A percentile compares a stretch with the other conserved stretches of the same genome.
These are phyloP conservation scores for Mesaphorura yosii DNA, from an alignment of 1,140 invertebrate genomes.

Conservation along the genomic window DNA sequence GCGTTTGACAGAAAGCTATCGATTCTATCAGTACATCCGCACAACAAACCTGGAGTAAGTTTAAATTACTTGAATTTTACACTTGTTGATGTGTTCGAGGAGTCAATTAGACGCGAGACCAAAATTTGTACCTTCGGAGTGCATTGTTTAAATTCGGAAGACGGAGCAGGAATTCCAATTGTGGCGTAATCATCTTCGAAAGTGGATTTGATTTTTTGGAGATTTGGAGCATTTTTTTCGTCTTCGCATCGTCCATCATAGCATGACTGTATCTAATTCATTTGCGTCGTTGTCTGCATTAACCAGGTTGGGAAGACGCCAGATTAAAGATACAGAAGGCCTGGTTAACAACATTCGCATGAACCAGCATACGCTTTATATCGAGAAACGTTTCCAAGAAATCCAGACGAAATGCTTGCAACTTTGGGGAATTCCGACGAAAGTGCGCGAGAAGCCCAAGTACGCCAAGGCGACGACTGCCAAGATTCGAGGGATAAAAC, in stretches of 20 bases:
- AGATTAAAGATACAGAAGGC: constrained; percentile 1
- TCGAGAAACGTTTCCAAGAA: neutral
- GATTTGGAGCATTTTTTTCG: no score
- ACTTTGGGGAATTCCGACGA: constrained; percentile 6
- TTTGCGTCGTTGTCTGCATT: no score
- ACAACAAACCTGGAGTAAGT: constrained; percentile 2
- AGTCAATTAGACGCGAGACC: no score
- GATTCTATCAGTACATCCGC: constrained; percentile 64
- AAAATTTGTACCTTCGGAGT: no score
- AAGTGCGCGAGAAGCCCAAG: neutral
- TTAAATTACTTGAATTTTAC: neutral
- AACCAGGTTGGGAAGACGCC: constrained; percentile 2
- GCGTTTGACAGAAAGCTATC: constrained; percentile 50
- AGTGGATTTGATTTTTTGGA: neutral
- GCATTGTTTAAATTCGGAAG: no score
- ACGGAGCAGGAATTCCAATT: no score
- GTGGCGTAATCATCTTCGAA: no score
- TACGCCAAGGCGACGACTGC: neutral
- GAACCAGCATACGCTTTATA: neutral
- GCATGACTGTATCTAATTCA: no score
- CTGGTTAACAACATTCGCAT: neutral
- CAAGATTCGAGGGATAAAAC: neutral
- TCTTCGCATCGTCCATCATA: no score
- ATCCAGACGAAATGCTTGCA: neutral
- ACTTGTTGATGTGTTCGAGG: no score